Conservation (phyloP, 2,113 vertebrate genomes). For the Taxidea taxus region DNA sequence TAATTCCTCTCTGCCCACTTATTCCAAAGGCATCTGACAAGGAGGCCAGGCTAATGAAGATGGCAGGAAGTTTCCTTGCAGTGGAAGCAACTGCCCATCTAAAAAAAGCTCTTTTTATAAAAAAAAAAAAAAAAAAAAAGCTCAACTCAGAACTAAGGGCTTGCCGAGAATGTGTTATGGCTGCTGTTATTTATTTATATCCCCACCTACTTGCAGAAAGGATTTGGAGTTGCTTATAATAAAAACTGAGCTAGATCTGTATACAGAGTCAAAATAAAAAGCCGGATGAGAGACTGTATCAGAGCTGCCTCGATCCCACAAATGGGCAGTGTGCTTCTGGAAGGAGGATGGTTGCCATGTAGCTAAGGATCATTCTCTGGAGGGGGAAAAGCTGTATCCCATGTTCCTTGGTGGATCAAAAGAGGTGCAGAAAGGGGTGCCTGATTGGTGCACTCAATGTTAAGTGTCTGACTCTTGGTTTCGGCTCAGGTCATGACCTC, state of each 20-base stretch:
- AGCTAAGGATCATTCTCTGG: rapidly evolving
- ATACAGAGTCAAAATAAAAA: neutral
- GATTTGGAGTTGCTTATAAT: neutral
- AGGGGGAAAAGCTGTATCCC: neutral
- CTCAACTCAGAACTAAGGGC: neutral
- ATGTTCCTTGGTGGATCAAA: neutral
- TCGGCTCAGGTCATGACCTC: neutral
- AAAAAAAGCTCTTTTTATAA: neutral
- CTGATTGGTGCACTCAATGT: neutral
- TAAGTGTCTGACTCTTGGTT: neutral
- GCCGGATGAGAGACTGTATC: neutral
- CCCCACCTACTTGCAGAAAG: constrained; percentile 36
- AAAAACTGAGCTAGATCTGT: neutral
- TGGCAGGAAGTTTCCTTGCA: neutral
- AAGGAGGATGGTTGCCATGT: rapidly evolving
- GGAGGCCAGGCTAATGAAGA: neutral
- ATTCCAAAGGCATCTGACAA: neutral
- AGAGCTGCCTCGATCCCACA: rapidly evolving
- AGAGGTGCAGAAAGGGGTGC: neutral
- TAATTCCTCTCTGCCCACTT: constrained; percentile 12
- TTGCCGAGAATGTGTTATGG: neutral
- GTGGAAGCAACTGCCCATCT: neutral
- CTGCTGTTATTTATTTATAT: constrained; percentile 11
- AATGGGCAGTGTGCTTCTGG: rapidly evolving
- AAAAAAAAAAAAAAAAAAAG: neutral